A percentile compares a stretch with the other conserved stretches of the same genome.
Evolutionary conservation across 2,888 invertebrate species (phyloP).

Genomic region (Orthosia cruda): DNA sequence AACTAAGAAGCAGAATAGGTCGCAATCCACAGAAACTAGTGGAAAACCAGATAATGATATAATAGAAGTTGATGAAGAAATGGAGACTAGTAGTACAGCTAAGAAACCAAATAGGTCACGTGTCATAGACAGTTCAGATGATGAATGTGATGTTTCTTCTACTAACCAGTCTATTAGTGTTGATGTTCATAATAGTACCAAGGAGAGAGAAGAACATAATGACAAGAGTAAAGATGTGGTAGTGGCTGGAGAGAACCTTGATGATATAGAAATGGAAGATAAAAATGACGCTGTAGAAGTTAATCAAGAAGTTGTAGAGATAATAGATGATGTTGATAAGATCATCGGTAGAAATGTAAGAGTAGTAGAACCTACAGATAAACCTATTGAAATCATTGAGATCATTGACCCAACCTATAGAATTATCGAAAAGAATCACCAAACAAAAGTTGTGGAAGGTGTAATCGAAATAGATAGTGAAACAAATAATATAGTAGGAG

Average conservation of each 20-base stretch:
- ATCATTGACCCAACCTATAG: constrained; percentile 26
- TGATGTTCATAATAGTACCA: constrained; percentile 71
- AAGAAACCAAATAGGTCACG: constrained; percentile 51
- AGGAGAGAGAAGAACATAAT: constrained; percentile 9
- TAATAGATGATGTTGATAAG: constrained; percentile 22
- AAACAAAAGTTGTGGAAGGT: not conserved
- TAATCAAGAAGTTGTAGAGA: constrained; percentile 35
- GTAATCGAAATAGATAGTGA: constrained; percentile 1
- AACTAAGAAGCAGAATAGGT: constrained; percentile 45
- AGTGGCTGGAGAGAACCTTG: not conserved
- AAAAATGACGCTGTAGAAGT: constrained; percentile 22
- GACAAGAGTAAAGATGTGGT: constrained; percentile 1
- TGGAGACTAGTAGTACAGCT: constrained; percentile 25
- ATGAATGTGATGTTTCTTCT: constrained; percentile 68
- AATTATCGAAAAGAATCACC: not conserved
- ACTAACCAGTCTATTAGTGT: constrained; percentile 70
- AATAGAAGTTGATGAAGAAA: constrained; percentile 52
- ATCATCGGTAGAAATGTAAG: constrained; percentile 1
- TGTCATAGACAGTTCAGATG: constrained; percentile 69
- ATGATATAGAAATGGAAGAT: constrained; percentile 33
- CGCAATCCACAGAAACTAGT: constrained; percentile 45
- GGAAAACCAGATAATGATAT: constrained; percentile 25
- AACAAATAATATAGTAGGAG: not conserved
- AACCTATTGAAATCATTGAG: constrained; percentile 35
- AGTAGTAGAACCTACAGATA: not conserved